Evolutionary conservation across 2,888 invertebrate species (phyloP).

Genomic region (Acanthosepion lycidas): DNA sequence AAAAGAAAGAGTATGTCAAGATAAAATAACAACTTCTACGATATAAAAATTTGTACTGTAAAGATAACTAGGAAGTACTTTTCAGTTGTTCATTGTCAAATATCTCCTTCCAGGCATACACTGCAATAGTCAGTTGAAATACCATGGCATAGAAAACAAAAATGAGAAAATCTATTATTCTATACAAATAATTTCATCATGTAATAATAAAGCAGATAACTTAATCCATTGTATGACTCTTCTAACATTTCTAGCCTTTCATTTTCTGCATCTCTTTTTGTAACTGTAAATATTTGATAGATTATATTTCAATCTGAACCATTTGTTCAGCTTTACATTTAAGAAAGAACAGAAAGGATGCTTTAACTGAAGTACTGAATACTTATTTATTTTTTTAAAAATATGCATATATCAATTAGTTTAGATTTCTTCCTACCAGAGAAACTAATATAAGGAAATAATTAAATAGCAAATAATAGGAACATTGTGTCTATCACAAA

Average conservation of each 20-base stretch:
- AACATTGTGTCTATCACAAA: not conserved
- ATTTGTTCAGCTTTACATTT: not conserved
- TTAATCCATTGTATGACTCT: not conserved
- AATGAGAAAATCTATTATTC: not conserved
- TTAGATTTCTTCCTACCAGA: not conserved
- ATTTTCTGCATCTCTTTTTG: not conserved
- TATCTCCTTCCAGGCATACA: not conserved
- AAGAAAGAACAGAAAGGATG: conserved; percentile 10
- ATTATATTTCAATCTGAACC: not conserved
- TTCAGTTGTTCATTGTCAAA: no score
- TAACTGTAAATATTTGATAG: not conserved
- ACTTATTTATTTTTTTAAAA: not conserved
- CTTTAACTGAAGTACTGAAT: not conserved
- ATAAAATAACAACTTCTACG: not conserved
- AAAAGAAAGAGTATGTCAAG: not conserved
- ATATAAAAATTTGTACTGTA: not conserved
- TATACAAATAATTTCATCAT: not conserved
- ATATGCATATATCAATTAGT: not conserved
- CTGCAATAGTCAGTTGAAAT: not conserved
- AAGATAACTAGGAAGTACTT: not conserved
- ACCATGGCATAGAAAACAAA: no score
- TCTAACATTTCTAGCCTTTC: not conserved
- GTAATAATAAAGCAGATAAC: not conserved
- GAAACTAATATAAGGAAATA: not conserved
- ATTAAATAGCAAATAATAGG: no score